Evolutionary conservation across 2,113 vertebrate species (phyloP), one percentile per base, ranked within the genome.

Genomic region (Hystrix cristata): DNA sequence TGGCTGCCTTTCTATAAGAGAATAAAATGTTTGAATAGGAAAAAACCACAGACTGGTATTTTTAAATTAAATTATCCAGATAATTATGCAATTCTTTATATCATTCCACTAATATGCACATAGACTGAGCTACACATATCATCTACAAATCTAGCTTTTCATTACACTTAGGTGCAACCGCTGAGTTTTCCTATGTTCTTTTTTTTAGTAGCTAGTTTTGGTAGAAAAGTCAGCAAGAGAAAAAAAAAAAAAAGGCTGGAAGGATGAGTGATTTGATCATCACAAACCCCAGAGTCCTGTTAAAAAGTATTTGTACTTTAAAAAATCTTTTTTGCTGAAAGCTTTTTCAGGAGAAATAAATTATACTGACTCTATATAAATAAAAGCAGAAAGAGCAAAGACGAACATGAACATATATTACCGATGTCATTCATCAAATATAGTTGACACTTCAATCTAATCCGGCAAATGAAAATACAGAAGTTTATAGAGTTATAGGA

Each of bases 401-500:
- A 99, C 92, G 97, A 99, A 98, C 98, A 98, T 98, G 98, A 98
- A 98, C 98, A 98, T 99, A 98, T 98, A 99, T 99, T 99, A 98
- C 98, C 96, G 97, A 98, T 93, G 97, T 94, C 98, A 99, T 99
- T 98, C 98, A 98, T 99, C 98, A 99, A 98, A 98, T 98, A 87
- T 97, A 98, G 98, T 98, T 99, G 99, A 99, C 98, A 99, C 98
- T 99, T 99, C 98, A 99, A 99, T 99, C 98, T 99, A 98, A 99
- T 98, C 98, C 98, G 18, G 98, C 98, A 99, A 99, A 99, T 99
- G 98, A 99, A 99, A 99, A 99, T 98, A 99, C 98, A 98, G 98
- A 99, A 99, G 97, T 98, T 98, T 99, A 99, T 98, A 98, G 99
- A 99, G 98, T 98, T 98, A 98, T 98, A 99, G 98, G 99, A 99